These are phyloP conservation scores for Eristalis arbustorum DNA, from an alignment of 2,888 invertebrate genomes.

Conservation along the genomic window DNA sequence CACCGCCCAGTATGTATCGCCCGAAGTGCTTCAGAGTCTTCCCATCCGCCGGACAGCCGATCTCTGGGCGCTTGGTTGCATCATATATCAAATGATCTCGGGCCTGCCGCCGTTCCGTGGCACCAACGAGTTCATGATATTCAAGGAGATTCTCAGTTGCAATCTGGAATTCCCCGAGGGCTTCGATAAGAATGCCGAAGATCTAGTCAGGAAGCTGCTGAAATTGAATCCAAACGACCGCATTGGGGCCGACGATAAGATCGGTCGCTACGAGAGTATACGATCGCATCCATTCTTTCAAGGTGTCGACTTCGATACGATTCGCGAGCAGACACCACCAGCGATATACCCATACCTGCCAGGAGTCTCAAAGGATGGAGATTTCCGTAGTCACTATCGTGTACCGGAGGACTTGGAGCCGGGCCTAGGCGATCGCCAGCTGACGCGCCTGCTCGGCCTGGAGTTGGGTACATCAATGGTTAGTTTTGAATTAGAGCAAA, in stretches of 20 bases:
- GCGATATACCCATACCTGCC: conserved; percentile 90
- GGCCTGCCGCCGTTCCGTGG: conserved; percentile 96
- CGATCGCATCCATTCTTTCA: conserved; percentile 93
- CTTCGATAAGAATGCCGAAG: conserved; percentile 91
- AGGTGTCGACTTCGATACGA: conserved; percentile 89
- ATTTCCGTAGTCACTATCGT: conserved; percentile 84
- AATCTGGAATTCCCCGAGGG: conserved; percentile 96
- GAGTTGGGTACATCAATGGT: conserved; percentile 81
- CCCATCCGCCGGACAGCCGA: conserved; percentile 91
- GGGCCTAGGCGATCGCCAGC: conserved; percentile 91
- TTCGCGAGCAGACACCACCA: conserved; percentile 90
- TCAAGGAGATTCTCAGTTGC: conserved; percentile 95
- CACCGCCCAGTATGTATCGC: conserved; percentile 99
- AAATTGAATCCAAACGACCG: conserved; percentile 90
- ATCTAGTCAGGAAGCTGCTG: conserved; percentile 92
- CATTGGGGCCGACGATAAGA: conserved; percentile 89
- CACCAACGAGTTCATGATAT: conserved; percentile 96
- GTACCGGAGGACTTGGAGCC: conserved; percentile 91
- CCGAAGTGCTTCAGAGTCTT: conserved; percentile 93
- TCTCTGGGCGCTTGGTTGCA: conserved; percentile 98
- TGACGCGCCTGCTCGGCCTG: conserved; percentile 88
- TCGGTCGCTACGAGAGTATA: conserved; percentile 89
- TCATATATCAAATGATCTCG: conserved; percentile 97
- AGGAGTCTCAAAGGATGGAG: conserved; percentile 85
- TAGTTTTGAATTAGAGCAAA: conserved; percentile 71